Evolutionary conservation across 2,888 invertebrate genomes (phyloP).

Genomic region (Calliscelio sp.): DNA sequence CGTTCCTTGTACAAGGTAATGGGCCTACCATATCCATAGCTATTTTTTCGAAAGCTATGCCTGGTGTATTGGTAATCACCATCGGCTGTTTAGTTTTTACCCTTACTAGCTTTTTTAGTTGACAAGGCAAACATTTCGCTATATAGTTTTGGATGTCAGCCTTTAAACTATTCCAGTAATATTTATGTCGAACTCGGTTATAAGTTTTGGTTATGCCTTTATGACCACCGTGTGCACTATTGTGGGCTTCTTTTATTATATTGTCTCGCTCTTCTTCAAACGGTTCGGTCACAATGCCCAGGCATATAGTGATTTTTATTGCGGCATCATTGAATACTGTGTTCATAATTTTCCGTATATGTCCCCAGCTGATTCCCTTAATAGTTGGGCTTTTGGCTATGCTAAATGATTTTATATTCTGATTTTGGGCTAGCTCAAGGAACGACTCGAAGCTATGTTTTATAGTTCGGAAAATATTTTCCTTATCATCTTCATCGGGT

Average conservation of each 20-base stretch:
- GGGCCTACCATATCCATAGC: too few species aligned
- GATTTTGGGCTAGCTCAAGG: too few species aligned
- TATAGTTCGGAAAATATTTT: background rate
- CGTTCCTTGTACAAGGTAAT: too few species aligned
- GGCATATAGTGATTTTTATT: constrained; percentile 10
- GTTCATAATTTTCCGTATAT: background rate
- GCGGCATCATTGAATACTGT: background rate
- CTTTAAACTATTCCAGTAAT: constrained; percentile 67
- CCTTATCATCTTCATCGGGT: background rate
- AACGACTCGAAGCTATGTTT: background rate
- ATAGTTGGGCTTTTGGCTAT: background rate
- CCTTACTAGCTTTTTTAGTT: constrained; percentile 66
- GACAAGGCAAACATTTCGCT: constrained; percentile 52
- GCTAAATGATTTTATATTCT: background rate
- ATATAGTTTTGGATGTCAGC: constrained; percentile 54
- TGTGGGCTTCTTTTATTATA: constrained; percentile 53
- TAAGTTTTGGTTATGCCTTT: constrained; percentile 47
- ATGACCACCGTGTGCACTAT: constrained; percentile 55
- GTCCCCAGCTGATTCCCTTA: constrained; percentile 9
- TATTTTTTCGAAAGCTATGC: too few species aligned
- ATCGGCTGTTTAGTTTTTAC: constrained; percentile 63
- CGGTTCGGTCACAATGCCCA: constrained; percentile 11
- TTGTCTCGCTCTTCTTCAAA: background rate
- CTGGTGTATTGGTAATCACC: too few species aligned
- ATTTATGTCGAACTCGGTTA: constrained; percentile 57